A percentile compares a stretch with the other conserved stretches of the same genome.
These are phyloP conservation scores for Babyrousa celebensis DNA, from an alignment of 2,797 vertebrate genomes.

Conservation along the genomic window DNA sequence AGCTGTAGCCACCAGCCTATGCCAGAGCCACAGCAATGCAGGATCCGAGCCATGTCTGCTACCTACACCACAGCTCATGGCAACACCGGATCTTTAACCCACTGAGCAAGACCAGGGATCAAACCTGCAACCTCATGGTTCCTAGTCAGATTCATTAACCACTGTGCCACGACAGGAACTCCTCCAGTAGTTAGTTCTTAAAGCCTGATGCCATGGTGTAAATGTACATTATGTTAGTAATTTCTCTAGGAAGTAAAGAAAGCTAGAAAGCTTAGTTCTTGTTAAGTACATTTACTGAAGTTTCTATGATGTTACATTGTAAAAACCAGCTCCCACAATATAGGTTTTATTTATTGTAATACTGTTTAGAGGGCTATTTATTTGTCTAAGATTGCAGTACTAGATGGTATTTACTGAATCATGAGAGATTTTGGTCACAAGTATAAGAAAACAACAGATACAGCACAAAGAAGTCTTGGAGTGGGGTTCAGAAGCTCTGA, in stretches of 20 bases:
- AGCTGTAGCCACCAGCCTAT: too few species aligned
- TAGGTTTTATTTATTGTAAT: neutral
- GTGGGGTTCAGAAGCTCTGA: neutral
- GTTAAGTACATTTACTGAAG: neutral
- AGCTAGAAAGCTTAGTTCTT: slow-evolving; percentile 23
- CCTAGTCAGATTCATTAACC: too few species aligned
- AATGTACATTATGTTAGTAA: neutral
- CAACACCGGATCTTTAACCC: too few species aligned
- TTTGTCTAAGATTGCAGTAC: neutral
- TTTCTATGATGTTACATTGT: neutral
- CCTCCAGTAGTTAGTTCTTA: neutral
- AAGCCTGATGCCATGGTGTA: neutral
- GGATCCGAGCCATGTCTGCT: too few species aligned
- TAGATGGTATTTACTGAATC: neutral
- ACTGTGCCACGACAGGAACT: too few species aligned
- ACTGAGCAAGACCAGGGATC: too few species aligned
- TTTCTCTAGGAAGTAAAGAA: neutral
- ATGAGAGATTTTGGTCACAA: neutral
- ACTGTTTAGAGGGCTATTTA: neutral
- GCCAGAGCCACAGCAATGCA: too few species aligned
- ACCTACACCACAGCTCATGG: too few species aligned
- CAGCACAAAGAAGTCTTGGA: neutral
- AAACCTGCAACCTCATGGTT: too few species aligned
- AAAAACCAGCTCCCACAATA: neutral
- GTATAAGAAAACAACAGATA: neutral